Base-by-base conservation (phyloP, 1,140 invertebrate species). In the Sesamia nonagrioides region DNA sequence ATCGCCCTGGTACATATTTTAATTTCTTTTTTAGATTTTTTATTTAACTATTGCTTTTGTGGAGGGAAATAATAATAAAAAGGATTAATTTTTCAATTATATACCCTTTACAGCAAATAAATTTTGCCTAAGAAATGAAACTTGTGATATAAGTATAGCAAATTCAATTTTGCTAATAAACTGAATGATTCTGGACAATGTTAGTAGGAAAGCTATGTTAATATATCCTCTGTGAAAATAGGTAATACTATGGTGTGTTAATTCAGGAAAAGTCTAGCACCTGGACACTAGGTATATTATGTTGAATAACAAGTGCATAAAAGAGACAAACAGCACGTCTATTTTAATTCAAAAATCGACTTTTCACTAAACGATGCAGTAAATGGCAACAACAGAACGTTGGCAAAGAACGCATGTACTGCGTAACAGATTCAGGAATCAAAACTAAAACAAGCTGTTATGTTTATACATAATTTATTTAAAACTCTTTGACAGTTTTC, bases 251-350 rank as follows among this genome's bases (percentile, higher is more conserved):
- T 40, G 13, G 21, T 74, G 17, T 61, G 42, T 76, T 54, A 45
- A 60, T 52, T 6, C 42, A 76, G 42, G 42, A 63, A 76, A 76
- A 76, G 9, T 63, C 17, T 63, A 48, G 37, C 73, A 76, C 73
- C 73, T 76, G 73, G 40, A 37, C 9, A 76, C 21, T 35, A 50
- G n/a, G n/a, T n/a, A n/a, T n/a, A n/a, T n/a, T 42, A 42, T 17
- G 40, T 48, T 48, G 42, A 17, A 56, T 33, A 72, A 27, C 37
- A 27, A 17, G 73, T 69, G 42, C 21, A 6, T 33, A 50, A 11
- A 48, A 27, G 17, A 45, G 63, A 61, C 27, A 63, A 42, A 17
- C 42, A 6, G 15, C 3, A 42, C 3, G 40, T 50, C 18, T 48
- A 45, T 45, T 45, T 68, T 42, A 58, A 33, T 6, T 13, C 13